Evolutionary conservation across 2,113 vertebrate species (phyloP).

Genomic region (Macquaria ambigua): DNA sequence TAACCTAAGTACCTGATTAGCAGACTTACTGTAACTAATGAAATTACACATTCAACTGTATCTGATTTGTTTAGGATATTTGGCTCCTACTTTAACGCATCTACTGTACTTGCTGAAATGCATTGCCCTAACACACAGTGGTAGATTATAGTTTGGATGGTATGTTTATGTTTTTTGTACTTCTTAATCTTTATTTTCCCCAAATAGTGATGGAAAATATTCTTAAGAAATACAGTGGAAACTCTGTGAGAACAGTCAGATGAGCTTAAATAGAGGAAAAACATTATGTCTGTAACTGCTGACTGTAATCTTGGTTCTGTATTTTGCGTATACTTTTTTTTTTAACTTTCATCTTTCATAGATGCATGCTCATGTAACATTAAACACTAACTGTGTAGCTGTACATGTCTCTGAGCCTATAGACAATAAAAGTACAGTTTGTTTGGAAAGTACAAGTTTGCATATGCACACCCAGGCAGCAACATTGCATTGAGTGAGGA

Average conservation of each 20-base stretch:
- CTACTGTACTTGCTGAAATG: conserved; percentile 12
- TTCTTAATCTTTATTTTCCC: neutral
- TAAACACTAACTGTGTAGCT: neutral
- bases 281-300: neutral
- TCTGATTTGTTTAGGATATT: conserved; percentile 31
- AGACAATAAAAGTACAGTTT: conserved; percentile 24
- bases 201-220: neutral
- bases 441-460: conserved; percentile 54
- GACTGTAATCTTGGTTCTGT: neutral
- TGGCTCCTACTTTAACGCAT: neutral
- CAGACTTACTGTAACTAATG: conserved; percentile 43
- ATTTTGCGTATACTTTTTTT: neutral
- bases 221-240: neutral
- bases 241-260: too few species aligned
- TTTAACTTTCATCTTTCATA: neutral
- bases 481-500: conserved; percentile 54
- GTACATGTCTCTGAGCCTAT: neutral
- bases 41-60: conserved; percentile 19
- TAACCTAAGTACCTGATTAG: conserved; percentile 38
- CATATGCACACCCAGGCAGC: conserved; percentile 18
- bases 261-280: too few species aligned
- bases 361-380: neutral
- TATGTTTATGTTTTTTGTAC: neutral
- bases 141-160: neutral
- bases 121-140: neutral